Percentiles rank a stretch among this genome's conserved stretches.
phyloP scores from a whole-genome alignment of 2,888 invertebrate genomes.

The Portevinia maculata region DNA sequence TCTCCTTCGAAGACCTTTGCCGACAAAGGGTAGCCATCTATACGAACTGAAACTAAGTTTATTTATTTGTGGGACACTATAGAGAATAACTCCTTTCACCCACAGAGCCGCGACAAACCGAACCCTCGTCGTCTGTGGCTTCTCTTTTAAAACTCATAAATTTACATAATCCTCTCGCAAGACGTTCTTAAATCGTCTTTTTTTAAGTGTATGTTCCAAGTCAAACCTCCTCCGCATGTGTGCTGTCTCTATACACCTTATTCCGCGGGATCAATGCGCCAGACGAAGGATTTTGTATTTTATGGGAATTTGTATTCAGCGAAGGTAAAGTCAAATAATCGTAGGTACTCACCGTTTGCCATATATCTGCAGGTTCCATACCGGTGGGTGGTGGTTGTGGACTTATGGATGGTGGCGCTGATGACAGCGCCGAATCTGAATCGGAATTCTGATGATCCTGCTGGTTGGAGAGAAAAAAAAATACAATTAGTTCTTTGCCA shows the following conservation, averaged over 20 bases:
- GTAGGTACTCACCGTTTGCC: slow-evolving; percentile 81
- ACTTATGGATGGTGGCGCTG: slow-evolving; percentile 88
- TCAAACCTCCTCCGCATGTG: slow-evolving; percentile 19
- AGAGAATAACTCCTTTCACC: slow-evolving; percentile 41
- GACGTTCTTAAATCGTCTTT: slow-evolving; percentile 9
- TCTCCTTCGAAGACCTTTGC: slow-evolving; percentile 43
- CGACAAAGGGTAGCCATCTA: slow-evolving; percentile 55
- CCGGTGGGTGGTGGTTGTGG: slow-evolving; percentile 85
- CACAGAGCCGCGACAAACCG: slow-evolving; percentile 15
- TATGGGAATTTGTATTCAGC: slow-evolving; percentile 41
- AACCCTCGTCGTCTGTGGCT: slow-evolving; percentile 10
- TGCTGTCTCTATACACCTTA: slow-evolving; percentile 1
- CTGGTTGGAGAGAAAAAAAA: slow-evolving; percentile 22
- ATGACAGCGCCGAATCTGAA: slow-evolving; percentile 88
- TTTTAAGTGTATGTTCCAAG: slow-evolving; percentile 24
- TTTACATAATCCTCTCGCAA: slow-evolving; percentile 67
- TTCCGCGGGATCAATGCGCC: slow-evolving; percentile 67
- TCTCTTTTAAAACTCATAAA: slow-evolving; percentile 64
- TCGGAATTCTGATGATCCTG: slow-evolving; percentile 83
- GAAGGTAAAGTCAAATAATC: neutral
- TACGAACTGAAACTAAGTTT: slow-evolving; percentile 34
- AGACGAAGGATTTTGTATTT: slow-evolving; percentile 62
- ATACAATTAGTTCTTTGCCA: slow-evolving; percentile 46
- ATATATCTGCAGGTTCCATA: slow-evolving; percentile 81
- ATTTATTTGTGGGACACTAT: slow-evolving; percentile 47